Base-by-base conservation (phyloP, 2,113 vertebrate genomes). In the Cynoglossus semilaevis region DNA sequence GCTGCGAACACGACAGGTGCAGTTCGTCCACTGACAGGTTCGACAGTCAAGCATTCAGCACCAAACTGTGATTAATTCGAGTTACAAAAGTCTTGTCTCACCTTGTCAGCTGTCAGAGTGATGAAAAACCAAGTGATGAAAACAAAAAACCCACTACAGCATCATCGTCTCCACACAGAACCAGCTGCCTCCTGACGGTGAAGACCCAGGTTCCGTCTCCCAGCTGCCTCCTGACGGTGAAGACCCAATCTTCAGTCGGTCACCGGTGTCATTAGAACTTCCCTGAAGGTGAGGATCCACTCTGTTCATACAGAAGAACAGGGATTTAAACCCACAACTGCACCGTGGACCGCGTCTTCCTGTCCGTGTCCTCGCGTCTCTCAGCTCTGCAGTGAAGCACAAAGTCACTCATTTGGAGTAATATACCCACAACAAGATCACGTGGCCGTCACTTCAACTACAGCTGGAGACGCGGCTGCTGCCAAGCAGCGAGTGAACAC, bases 401-500 rank as follows among this genome's bases (percentile, higher is more conserved):
- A 19, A 7, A 35, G 57, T 1, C 22, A 16, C 14, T 72, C 68
- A 64, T 78, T 46, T 44, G 67, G 38, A 54, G 15, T 67, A 72
- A 76, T 76, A 86, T 74, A 76, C 52, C 50, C 60, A 59, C 65
- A 76, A 72, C 76, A 84, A 49, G 40, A 65, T 78, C 84, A 84
- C 11, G 81, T 86, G 84, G 76, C 74, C 63, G 45, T 69, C 61
- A 70, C 62, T 6, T 42, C 57, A 12, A 15, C 55, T 62, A 53
- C 67, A 69, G 74, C 69, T 76, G 67, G 29, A 35, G 70, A 8
- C n/a, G 15, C n/a, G 17, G 36, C 18, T 49, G 47, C 5, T 10
- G 73, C 34, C 10, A 15, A 11, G 12, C 43, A 48, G 22, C 71
- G 41, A 58, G 70, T 51, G 66, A 12, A 13, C 18, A 19, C 13